These are phyloP conservation scores for Xanthorhoe designata DNA, from an alignment of 2,888 invertebrate genomes.

Conservation along the genomic window DNA sequence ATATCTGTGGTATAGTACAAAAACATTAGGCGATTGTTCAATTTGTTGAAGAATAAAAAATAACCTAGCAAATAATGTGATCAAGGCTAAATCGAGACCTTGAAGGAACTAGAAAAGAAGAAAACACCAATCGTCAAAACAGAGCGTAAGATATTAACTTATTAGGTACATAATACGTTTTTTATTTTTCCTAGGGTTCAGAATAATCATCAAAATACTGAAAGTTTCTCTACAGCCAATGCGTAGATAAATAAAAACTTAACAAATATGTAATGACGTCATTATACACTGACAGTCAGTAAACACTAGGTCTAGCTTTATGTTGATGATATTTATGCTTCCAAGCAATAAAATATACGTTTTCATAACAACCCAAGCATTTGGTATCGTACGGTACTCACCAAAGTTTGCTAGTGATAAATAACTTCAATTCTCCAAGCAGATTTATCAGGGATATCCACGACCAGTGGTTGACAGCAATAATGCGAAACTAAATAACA, in stretches of 20 bases:
- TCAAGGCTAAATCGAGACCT: conserved; percentile 63
- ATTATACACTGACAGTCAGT: conserved; percentile 82
- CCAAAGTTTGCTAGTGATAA: conserved; percentile 48
- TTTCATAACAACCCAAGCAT: not conserved
- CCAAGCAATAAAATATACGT: conserved; percentile 12
- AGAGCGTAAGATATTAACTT: not conserved
- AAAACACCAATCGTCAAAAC: conserved; percentile 16
- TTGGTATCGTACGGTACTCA: conserved; percentile 53
- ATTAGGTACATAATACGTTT: too few relatives aligned
- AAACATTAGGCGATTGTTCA: conserved; percentile 41
- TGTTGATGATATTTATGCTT: conserved; percentile 27
- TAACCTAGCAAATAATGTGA: conserved; percentile 61
- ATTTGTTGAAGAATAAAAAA: conserved; percentile 58
- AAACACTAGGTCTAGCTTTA: conserved; percentile 58
- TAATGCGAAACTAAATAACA: conserved; percentile 80
- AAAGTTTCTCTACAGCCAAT: conserved; percentile 21
- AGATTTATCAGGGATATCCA: conserved; percentile 66
- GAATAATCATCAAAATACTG: conserved; percentile 5
- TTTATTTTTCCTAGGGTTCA: not conserved
- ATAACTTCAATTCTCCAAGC: conserved; percentile 53
- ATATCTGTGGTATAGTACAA: not conserved
- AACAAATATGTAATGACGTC: conserved; percentile 77
- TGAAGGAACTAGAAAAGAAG: conserved; percentile 45
- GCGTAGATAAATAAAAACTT: conserved; percentile 50
- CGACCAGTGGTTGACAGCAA: conserved; percentile 80